Evolutionary conservation across 2,113 vertebrate genomes (phyloP).

Genomic region (Podarcis cretensis): DNA sequence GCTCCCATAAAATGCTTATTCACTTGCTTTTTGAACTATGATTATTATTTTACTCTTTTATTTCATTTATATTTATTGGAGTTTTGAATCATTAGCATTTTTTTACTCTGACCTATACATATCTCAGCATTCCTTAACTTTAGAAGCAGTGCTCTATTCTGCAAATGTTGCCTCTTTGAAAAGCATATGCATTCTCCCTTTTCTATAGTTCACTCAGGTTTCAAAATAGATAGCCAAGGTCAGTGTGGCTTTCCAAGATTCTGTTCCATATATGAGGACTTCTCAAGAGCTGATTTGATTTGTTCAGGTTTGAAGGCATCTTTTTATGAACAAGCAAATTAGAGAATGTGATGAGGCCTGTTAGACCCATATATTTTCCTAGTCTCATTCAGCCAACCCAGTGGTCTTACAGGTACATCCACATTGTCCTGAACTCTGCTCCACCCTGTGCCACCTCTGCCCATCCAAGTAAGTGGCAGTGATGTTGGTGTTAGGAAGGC

Average conservation of each 20-base stretch:
- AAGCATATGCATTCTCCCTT: neutral
- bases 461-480: too few relatives aligned
- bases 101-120: neutral
- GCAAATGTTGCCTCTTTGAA: neutral
- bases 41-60: neutral
- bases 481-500: too few relatives aligned
- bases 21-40: neutral
- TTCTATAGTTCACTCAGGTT: neutral
- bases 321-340: neutral
- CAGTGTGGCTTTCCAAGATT: neutral
- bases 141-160: neutral
- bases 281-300: neutral
- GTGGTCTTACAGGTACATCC: too few relatives aligned
- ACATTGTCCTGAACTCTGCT: too few relatives aligned
- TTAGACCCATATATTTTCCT: neutral
- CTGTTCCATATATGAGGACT: neutral
- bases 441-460: too few relatives aligned
- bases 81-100: conserved; percentile 1
- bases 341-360: neutral
- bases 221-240: too few relatives aligned
- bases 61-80: neutral
- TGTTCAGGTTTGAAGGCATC: neutral
- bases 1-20: neutral
- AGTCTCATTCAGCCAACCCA: neutral
- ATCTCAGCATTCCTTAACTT: neutral